A percentile compares a stretch with the other conserved stretches of the same genome.
Evolutionary conservation across 1,140 invertebrate species (phyloP).

Genomic region (Holotrichia oblita): DNA sequence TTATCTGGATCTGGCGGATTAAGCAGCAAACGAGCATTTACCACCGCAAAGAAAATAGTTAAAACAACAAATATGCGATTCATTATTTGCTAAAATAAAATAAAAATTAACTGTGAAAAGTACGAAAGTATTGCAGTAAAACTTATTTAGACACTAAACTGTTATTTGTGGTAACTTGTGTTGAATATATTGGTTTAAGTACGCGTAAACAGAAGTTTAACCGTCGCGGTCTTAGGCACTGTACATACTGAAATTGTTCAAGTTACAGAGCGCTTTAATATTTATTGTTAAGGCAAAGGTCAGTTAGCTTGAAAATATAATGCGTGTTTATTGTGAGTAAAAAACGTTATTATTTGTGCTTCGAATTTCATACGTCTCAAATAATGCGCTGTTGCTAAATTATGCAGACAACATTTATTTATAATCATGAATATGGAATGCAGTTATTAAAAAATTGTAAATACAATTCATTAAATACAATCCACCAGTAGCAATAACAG

Average conservation of each 20-base stretch:
- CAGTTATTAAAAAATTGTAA: no score
- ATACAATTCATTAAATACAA: no score
- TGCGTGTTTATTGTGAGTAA: background rate
- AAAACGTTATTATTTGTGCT: no score
- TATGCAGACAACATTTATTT: no score
- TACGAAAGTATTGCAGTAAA: background rate
- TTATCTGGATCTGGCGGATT: constrained; percentile 48
- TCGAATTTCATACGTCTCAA: no score
- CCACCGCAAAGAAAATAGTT: constrained; percentile 30
- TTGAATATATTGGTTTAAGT: background rate
- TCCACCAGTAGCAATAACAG: no score
- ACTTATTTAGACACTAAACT: background rate
- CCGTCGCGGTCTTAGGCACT: background rate
- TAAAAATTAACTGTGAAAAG: background rate
- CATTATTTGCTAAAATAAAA: background rate
- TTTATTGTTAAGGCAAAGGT: constrained; percentile 11
- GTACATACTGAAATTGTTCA: background rate
- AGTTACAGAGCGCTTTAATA: background rate
- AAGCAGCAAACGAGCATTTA: constrained; percentile 34
- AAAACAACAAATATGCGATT: background rate
- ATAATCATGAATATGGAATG: no score
- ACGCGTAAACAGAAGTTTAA: background rate
- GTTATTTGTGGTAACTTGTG: background rate
- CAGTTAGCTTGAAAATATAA: background rate
- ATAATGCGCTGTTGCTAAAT: no score